Evolutionary conservation across 2,797 vertebrate genomes (phyloP).

Genomic region (Pogoniulus pusillus): DNA sequence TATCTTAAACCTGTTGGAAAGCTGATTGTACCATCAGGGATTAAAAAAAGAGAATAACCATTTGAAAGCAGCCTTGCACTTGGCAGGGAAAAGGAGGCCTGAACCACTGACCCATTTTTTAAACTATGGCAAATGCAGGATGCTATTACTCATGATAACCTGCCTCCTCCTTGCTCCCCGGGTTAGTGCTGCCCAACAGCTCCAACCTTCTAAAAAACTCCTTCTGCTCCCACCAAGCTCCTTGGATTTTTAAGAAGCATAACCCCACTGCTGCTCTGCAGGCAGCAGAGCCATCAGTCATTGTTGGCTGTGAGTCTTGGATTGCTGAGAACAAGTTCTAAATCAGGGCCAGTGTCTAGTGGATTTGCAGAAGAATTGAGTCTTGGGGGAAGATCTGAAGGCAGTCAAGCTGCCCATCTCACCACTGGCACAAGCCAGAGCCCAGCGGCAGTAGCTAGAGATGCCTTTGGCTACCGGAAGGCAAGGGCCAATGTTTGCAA

Average conservation of each 20-base stretch:
- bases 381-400: constrained; percentile 25
- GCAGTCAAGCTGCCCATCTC: constrained; percentile 36
- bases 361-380: constrained; percentile 30
- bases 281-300: constrained; percentile 33
- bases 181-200: constrained; percentile 13
- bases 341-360: constrained; percentile 25
- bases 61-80: constrained; percentile 38
- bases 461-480: constrained; percentile 12
- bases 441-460: constrained; percentile 44
- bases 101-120: constrained; percentile 14
- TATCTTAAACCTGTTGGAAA: constrained; percentile 34
- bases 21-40: constrained; percentile 49
- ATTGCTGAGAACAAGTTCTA: constrained; percentile 33
- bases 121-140: constrained; percentile 23
- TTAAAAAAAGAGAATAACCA: neutral
- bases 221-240: constrained; percentile 26
- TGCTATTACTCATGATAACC: neutral
- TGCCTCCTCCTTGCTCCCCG: constrained; percentile 8
- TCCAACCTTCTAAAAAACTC: neutral
- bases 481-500: constrained; percentile 6
- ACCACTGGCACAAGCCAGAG: neutral
- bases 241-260: constrained; percentile 32
- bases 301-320: constrained; percentile 38
- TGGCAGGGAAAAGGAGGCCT: constrained; percentile 39
- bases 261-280: constrained; percentile 20